Evolutionary conservation across 2,888 invertebrate species (phyloP), one percentile per base, ranked within the genome.

Genomic region (Meteorus colon): DNA sequence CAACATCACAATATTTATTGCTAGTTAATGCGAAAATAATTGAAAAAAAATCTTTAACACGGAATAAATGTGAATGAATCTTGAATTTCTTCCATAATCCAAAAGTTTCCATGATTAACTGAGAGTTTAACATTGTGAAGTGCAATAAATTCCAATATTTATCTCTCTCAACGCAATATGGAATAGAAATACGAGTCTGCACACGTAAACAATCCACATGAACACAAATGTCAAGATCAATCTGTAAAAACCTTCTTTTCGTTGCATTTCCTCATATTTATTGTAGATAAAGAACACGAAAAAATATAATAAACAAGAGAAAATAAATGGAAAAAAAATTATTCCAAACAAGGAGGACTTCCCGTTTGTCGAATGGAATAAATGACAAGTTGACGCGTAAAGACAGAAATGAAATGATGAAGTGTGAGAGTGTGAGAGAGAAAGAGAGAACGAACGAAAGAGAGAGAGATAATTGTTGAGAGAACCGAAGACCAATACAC

Each of bases 301-400:
- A 41, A 37, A 31, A 48, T 2, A 48, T 16, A 48, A n/a, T 55
- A 19, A 55, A 55, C 55, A 55, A 19, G 19, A 6, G 55, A 55
- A 55, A 55, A 55, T 55, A 19, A 55, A 55, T 55, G 45, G 45
- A 45, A 48, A 70, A 70, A 60, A 71, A 59, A 34, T 65, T 63
- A 66, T 59, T 71, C 29, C 63, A 59, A 55, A 69, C 65, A 73
- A 65, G 69, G 45, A 68, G n/a, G 10, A 19, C 55, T 73, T 72
- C 70, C 72, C 73, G 69, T 48, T 66, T 65, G 71, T 41, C 72
- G 67, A 76, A 77, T 75, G 66, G 37, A 71, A 69, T 68, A 74
- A 77, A 73, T 60, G 78, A 65, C 48, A 75, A 45, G 73, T 59
- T 67, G 77, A 76, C 55, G 69, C 34, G 69, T 27, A 51, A 55